Evolutionary conservation across 2,113 vertebrate genomes (phyloP).

Genomic region (Lepus americanus): DNA sequence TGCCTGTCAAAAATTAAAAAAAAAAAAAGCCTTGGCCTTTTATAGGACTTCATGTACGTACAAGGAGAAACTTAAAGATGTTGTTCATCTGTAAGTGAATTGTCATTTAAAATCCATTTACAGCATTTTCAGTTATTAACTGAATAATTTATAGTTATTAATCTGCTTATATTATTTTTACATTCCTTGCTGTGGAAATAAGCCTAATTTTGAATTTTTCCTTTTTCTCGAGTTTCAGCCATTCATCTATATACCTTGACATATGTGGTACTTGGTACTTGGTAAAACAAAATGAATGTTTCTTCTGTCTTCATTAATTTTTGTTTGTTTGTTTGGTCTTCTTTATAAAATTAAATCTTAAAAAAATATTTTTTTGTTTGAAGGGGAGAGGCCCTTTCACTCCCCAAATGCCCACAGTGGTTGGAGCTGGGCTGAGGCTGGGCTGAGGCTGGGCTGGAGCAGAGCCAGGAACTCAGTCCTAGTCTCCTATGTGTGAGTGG

Average conservation of each 20-base stretch:
- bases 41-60: background rate
- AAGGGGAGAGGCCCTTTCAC: no score
- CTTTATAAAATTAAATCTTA: background rate
- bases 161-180: background rate
- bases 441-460: no score
- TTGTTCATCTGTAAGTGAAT: background rate
- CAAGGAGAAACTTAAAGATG: background rate
- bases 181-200: slow-evolving; percentile 5
- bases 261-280: background rate
- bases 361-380: no score
- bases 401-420: no score
- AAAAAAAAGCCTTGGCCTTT: background rate
- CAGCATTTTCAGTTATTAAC: no score
- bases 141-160: background rate
- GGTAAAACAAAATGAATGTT: background rate
- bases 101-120: background rate
- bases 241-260: background rate
- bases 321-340: background rate
- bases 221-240: background rate
- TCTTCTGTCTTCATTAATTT: background rate
- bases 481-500: no score
- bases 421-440: no score
- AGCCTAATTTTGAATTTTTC: background rate
- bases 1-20: no score
- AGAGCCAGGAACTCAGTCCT: no score